Evolutionary conservation across 2,797 vertebrate genomes (phyloP).

Genomic region (Rhinophrynus dorsalis): DNA sequence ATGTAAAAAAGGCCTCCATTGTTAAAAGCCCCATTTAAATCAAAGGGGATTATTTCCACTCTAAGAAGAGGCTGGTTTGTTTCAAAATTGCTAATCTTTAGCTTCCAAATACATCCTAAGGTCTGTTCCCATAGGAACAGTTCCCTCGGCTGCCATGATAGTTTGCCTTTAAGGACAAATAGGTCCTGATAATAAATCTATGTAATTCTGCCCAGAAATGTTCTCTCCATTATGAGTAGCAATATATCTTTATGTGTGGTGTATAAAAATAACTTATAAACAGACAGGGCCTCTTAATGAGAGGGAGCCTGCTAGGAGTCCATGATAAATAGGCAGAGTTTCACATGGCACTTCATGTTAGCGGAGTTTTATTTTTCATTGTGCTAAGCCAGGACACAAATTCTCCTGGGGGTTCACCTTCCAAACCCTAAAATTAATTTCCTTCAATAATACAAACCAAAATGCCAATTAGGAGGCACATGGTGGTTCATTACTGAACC

Average conservation of each 20-base stretch:
- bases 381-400: slow-evolving; percentile 26
- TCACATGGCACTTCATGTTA: slow-evolving; percentile 17
- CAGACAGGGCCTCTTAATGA: slow-evolving; percentile 15
- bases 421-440: slow-evolving; percentile 9
- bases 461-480: slow-evolving; percentile 23
- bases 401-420: slow-evolving; percentile 19
- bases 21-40: no score
- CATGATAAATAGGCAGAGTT: slow-evolving; percentile 9
- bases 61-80: no score
- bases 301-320: slow-evolving; percentile 31
- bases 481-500: not conserved
- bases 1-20: no score
- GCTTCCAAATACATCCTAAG: no score
- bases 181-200: no score
- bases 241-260: not conserved
- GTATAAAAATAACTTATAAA: slow-evolving; percentile 11
- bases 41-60: no score
- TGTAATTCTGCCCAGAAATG: not conserved
- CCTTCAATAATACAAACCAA: slow-evolving; percentile 37
- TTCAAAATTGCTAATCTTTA: no score
- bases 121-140: no score
- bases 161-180: no score
- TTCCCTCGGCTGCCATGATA: no score
- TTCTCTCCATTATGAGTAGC: not conserved
- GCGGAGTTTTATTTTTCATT: slow-evolving; percentile 20